A percentile compares a stretch with the other conserved stretches of the same genome.
These are phyloP conservation scores for Himalopsyche kuldschensis DNA, from an alignment of 2,888 invertebrate genomes.

Conservation along the genomic window DNA sequence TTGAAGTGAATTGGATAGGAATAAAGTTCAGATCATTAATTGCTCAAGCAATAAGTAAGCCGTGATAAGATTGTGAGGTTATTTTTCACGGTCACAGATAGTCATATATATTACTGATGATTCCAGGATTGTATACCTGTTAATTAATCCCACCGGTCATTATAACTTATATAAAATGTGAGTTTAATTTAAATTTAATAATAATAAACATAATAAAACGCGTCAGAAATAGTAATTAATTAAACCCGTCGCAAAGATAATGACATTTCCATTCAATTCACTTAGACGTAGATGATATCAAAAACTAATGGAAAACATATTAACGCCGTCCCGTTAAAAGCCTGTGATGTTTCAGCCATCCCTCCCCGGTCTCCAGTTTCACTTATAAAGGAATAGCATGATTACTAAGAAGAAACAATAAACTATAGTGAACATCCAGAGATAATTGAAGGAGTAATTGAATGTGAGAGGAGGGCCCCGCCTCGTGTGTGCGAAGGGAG, in stretches of 20 bases:
- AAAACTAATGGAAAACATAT: slow-evolving; percentile 36
- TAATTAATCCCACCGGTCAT: neutral
- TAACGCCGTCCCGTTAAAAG: slow-evolving; percentile 31
- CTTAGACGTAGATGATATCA: slow-evolving; percentile 23
- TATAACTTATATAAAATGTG: neutral
- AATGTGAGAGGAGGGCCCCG: slow-evolving; percentile 26
- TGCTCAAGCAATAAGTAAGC: too few species aligned
- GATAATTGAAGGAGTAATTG: slow-evolving; percentile 40
- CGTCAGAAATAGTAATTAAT: neutral
- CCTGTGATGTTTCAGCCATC: slow-evolving; percentile 3
- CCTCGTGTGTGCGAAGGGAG: neutral
- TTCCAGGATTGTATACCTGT: neutral
- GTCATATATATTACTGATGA: too few species aligned
- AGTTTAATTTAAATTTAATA: neutral
- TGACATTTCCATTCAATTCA: slow-evolving; percentile 1
- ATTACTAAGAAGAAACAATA: slow-evolving; percentile 40
- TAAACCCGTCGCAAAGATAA: neutral
- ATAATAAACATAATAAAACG: neutral
- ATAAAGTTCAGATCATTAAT: too few species aligned
- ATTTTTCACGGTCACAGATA: too few species aligned
- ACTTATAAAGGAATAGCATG: slow-evolving; percentile 35
- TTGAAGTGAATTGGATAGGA: too few species aligned
- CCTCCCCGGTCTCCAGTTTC: slow-evolving; percentile 27
- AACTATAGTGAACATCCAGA: slow-evolving; percentile 38
- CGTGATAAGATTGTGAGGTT: too few species aligned